phyloP scores from a whole-genome alignment of 2,797 vertebrate genomes.

The Rhincodon typus region DNA sequence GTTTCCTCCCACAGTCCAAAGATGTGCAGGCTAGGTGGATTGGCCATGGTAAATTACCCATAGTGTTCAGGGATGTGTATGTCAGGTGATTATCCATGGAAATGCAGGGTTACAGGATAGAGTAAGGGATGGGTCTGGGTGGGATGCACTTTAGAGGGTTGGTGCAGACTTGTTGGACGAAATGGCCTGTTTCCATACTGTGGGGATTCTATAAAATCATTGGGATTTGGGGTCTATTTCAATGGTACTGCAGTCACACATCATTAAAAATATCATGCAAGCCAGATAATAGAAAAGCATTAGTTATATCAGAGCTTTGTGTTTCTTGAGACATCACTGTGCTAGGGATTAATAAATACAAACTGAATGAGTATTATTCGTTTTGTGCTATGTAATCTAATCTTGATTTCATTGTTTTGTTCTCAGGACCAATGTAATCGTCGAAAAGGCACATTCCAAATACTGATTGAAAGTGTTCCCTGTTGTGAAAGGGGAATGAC shows the following conservation, averaged over 20 bases:
- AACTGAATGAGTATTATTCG: not conserved
- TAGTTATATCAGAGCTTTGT: not conserved
- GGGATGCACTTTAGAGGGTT: too few species aligned
- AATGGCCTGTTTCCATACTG: too few species aligned
- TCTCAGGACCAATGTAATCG: constrained; percentile 52
- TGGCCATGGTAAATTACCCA: too few species aligned
- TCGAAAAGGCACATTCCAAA: constrained; percentile 46
- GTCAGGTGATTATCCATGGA: too few species aligned
- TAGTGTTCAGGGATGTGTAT: too few species aligned
- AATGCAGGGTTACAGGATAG: too few species aligned
- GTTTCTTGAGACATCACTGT: not conserved
- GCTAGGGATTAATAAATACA: not conserved
- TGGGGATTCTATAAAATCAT: not conserved
- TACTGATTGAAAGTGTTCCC: constrained; percentile 61
- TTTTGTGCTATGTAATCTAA: not conserved
- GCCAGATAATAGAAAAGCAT: not conserved
- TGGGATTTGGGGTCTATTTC: not conserved
- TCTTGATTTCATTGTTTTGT: not conserved
- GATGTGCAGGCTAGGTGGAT: too few species aligned
- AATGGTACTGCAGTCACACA: not conserved
- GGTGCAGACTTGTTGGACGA: too few species aligned
- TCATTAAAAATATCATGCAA: not conserved
- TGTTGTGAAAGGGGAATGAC: constrained; percentile 63
- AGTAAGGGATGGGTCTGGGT: too few species aligned
- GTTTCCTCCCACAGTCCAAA: too few species aligned